Conservation (phyloP, 2,888 invertebrate species). For the Eupithecia vulgata region DNA sequence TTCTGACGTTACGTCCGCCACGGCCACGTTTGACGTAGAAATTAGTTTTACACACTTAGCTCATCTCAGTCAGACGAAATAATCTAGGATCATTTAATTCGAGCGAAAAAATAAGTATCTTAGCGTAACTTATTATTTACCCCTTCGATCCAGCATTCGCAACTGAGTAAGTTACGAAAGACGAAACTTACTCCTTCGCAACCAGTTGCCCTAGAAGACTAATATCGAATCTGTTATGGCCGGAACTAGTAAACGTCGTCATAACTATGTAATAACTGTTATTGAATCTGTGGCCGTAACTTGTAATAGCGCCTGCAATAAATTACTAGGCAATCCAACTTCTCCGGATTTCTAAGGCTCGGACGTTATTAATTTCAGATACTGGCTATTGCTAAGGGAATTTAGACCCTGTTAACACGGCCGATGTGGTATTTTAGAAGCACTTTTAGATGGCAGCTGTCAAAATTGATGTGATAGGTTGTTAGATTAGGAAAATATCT, state of each 20-base stretch:
- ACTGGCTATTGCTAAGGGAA: slow-evolving; percentile 8
- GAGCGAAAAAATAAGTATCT: too few species aligned
- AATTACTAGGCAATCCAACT: slow-evolving; percentile 35
- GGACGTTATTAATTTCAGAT: slow-evolving; percentile 28
- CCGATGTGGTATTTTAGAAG: neutral
- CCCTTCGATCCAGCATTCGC: neutral
- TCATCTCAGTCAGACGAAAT: too few species aligned
- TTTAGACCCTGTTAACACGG: slow-evolving; percentile 3
- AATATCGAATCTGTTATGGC: neutral
- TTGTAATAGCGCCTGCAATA: slow-evolving; percentile 33
- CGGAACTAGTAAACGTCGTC: slow-evolving; percentile 5
- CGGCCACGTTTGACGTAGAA: too few species aligned
- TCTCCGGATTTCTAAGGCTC: slow-evolving; percentile 27
- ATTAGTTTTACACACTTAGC: too few species aligned
- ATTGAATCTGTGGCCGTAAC: slow-evolving; percentile 25
- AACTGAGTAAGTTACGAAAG: neutral
- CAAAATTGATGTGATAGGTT: neutral
- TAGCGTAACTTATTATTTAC: neutral
- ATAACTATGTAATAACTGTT: slow-evolving; percentile 6
- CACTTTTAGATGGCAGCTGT: neutral
- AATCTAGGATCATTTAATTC: too few species aligned
- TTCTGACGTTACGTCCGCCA: too few species aligned
- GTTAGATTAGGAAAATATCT: neutral
- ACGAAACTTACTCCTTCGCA: neutral
- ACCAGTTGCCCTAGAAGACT: neutral